Base-by-base conservation (phyloP, 2,888 invertebrate species). In the Rotaria socialis region DNA sequence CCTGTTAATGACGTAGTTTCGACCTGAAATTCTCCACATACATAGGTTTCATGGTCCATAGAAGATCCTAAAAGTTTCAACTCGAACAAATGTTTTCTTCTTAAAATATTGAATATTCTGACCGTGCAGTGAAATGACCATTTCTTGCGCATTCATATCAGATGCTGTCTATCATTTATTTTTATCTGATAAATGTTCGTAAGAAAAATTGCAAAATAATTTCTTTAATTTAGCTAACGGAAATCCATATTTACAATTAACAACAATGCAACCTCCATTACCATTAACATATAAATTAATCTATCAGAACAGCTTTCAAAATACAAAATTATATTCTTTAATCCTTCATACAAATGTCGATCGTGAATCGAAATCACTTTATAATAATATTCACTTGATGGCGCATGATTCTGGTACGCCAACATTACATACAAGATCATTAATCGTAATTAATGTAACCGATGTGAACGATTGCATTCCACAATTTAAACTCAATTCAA, bases 161-260 rank as follows among this genome's bases (percentile, higher is more conserved):
- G 16, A 52, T 16, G 16, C 16, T 52, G 4, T 16, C 11, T 16
- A 16, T 16, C 16, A 14, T 1, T 8, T 52, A 16, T 16, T 11
- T 11, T 16, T 52, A 16, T 52, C 7, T 5, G 3, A 52, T 16
- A 16, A 16, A 52, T 35, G 2, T 35, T 35, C 35, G 16, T 8
- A 52, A 0, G 2, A 52, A 16, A 11, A 52, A 52, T 1, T 35
- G 35, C 35, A 35, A 35, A 35, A 35, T 35, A 22, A 55, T 55
- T 55, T 55, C 19, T 55, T 55, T 55, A 6, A n/a, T 67, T 41
- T 67, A 67, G 67, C 14, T 2, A 80, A 80, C 35, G 80, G 80
- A 22, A 80, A 80, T 80, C 80, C 80, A 47, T 80, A 80, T 80
- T n/a, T 80, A 47, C 80, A 80, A 80, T n/a, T 80, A n/a, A 80